A percentile compares a stretch with the other conserved stretches of the same genome.
Evolutionary conservation across 2,113 vertebrate species (phyloP).

Genomic region (Talpa occidentalis): DNA sequence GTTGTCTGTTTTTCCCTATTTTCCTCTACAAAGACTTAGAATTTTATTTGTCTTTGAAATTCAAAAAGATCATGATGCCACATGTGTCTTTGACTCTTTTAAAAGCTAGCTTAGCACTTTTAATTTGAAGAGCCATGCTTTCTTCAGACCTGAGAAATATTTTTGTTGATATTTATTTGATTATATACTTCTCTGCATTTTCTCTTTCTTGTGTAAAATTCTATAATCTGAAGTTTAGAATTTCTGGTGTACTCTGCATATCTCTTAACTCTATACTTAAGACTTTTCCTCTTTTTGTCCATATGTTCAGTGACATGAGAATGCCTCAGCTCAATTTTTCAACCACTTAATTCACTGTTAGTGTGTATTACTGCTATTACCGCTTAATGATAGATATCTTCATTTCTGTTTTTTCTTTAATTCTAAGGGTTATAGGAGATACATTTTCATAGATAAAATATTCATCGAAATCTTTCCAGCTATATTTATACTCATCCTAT

Average conservation of each 20-base stretch:
- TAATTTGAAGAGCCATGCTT: not conserved
- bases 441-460: not conserved
- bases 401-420: not conserved
- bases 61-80: not conserved
- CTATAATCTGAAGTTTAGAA: not conserved
- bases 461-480: slow-evolving; percentile 4
- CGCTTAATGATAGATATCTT: not conserved
- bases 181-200: not conserved
- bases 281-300: not conserved
- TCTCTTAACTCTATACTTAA: not conserved
- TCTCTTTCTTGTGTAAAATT: not conserved
- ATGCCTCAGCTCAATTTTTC: not conserved
- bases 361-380: not conserved
- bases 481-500: not conserved
- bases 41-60: not conserved
- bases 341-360: not conserved
- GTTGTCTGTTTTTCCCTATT: not conserved
- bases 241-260: not conserved
- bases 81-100: not conserved
- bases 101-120: not conserved
- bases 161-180: not conserved
- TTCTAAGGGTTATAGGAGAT: not conserved
- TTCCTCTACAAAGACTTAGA: not conserved
- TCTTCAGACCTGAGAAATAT: not conserved
- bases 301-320: not conserved